Base-by-base conservation (phyloP, 1,140 invertebrate genomes). In the Cotesia typhae region DNA sequence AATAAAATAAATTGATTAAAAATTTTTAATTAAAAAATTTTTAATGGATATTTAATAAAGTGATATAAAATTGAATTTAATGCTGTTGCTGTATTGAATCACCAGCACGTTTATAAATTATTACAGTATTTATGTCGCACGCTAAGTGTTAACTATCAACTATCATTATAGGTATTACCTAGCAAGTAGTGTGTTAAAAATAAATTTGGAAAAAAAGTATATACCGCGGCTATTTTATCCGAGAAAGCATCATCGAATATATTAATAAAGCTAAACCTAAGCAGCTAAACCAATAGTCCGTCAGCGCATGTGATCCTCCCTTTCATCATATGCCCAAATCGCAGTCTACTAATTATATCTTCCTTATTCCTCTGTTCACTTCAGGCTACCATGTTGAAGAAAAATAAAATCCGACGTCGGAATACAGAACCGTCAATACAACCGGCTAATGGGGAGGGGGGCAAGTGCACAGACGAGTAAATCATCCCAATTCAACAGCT, bases 401-500 rank as follows among this genome's bases (percentile, higher is more conserved):
- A 96, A 93, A 96, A 91, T 89, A 97, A 97, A 91, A 95, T 96
- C 89, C 96, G 95, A 90, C 90, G 94, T 82, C 92, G 95, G 78
- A 94, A 95, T 87, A 96, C 94, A 76, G 93, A 94, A 89, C 92
- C 93, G 79, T 92, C 92, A 82, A 93, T 94, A 84, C 89, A 90
- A 78, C 90, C 92, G 78, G 89, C 91, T 83, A 89, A 90, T 85
- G 89, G 89, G 87, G 89, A 90, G 88, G 89, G 89, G 87, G 88
- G 88, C 83, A 89, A 88, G 84, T 89, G 87, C 83, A 88, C 88
- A 75, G 88, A 90, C 81, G 89, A 90, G 75, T 88, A 87, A 84
- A 84, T 76, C 82, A 82, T 80, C 41, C 41, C 80, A 77, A 78
- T 80, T 78, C 76, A 76, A 74, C 77, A 77, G 75, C 76, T 79